These are phyloP conservation scores for Pseudomyrmex dendroicus DNA, from an alignment of 1,140 invertebrate species.

Conservation along the genomic window DNA sequence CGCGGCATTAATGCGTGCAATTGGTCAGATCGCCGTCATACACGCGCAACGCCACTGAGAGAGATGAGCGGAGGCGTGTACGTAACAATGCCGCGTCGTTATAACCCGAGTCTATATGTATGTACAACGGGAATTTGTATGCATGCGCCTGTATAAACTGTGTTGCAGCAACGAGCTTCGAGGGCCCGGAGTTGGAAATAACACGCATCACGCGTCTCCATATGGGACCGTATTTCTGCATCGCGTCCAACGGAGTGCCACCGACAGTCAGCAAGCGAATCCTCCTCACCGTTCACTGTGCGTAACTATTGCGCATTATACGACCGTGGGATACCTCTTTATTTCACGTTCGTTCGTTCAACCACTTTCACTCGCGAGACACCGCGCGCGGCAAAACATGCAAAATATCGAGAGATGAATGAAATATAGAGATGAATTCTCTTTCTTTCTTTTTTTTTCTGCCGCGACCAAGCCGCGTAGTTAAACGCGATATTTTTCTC, in stretches of 20 bases:
- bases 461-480: too few species aligned
- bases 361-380: not conserved
- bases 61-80: constrained; percentile 10
- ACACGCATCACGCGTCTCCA: constrained; percentile 86
- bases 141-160: constrained; percentile 46
- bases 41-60: not conserved
- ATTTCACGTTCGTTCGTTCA: constrained; percentile 8
- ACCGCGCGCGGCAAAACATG: constrained; percentile 6
- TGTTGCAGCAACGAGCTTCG: constrained; percentile 81
- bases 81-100: constrained; percentile 17
- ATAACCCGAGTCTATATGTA: constrained; percentile 21
- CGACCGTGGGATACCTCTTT: constrained; percentile 14
- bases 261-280: constrained; percentile 92
- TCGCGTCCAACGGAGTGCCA: constrained; percentile 92
- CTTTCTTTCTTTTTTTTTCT: too few species aligned
- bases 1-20: constrained; percentile 32
- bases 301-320: constrained; percentile 80
- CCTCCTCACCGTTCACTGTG: constrained; percentile 91
- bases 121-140: constrained; percentile 26
- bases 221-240: constrained; percentile 89
- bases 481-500: too few species aligned
- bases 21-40: constrained; percentile 32
- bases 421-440: not conserved
- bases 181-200: constrained; percentile 86
- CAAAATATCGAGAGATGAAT: not conserved